Evolutionary conservation across 2,888 invertebrate species (phyloP).

Genomic region (Digitonthophagus gazella): DNA sequence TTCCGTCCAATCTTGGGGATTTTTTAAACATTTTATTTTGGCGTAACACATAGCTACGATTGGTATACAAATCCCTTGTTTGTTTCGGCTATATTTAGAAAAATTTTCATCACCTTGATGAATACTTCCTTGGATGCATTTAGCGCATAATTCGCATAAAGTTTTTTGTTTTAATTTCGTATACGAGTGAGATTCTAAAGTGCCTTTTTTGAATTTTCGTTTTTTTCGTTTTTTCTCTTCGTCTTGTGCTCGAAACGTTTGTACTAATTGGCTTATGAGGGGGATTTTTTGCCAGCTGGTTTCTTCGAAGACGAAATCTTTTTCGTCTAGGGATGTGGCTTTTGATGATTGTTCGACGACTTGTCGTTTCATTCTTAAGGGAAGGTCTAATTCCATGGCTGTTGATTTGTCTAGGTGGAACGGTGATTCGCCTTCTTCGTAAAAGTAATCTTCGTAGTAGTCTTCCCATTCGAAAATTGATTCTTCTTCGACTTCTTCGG

Average conservation of each 20-base stretch:
- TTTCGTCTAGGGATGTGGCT: slow-evolving; percentile 42
- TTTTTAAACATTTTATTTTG: slow-evolving; percentile 58
- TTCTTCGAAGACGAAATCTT: slow-evolving; percentile 37
- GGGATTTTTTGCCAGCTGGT: slow-evolving; percentile 36
- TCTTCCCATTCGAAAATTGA: slow-evolving; percentile 23
- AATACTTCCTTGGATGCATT: slow-evolving; percentile 44
- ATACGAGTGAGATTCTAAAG: slow-evolving; percentile 49
- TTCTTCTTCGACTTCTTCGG: slow-evolving; percentile 26
- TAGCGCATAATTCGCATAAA: slow-evolving; percentile 46
- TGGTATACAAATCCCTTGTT: slow-evolving; percentile 59
- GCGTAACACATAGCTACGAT: slow-evolving; percentile 60
- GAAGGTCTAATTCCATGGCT: slow-evolving; percentile 30
- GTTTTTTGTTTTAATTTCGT: slow-evolving; percentile 45
- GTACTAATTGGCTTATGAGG: slow-evolving; percentile 38
- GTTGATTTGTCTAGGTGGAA: slow-evolving; percentile 16
- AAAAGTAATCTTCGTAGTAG: slow-evolving; percentile 32
- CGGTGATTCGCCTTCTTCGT: slow-evolving; percentile 28
- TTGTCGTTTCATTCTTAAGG: slow-evolving; percentile 41
- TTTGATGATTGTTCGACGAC: slow-evolving; percentile 45
- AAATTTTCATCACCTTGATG: slow-evolving; percentile 46
- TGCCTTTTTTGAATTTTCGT: slow-evolving; percentile 44
- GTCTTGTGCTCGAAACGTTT: slow-evolving; percentile 47
- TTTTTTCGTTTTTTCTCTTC: slow-evolving; percentile 39
- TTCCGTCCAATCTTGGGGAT: slow-evolving; percentile 62
- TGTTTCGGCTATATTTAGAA: slow-evolving; percentile 38